phyloP scores from a whole-genome alignment of 2,888 invertebrate species.

The Heliconius aoede region DNA sequence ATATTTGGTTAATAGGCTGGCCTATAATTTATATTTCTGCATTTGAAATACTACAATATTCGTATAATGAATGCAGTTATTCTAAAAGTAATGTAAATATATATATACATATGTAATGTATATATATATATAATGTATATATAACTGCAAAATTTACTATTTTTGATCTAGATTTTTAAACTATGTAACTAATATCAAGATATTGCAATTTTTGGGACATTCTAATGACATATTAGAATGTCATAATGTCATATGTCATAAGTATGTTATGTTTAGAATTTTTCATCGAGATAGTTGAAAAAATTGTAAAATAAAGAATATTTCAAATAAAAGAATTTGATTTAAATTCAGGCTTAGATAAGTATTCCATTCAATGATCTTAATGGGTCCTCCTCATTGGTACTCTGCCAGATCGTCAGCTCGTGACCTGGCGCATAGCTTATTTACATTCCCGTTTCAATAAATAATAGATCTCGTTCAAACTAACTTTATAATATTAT shows the following conservation, averaged over 20 bases:
- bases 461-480: conserved; percentile 24
- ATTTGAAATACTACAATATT: background rate
- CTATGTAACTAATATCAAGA: too few relatives aligned
- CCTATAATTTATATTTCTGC: background rate
- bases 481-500: conserved; percentile 9
- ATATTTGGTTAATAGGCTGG: conserved; percentile 14
- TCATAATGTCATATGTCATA: too few relatives aligned
- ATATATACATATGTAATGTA: too few relatives aligned
- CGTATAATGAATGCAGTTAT: background rate
- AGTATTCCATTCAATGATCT: background rate
- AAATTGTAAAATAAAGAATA: background rate
- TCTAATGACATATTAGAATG: too few relatives aligned
- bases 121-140: too few relatives aligned
- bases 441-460: conserved; percentile 29
- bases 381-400: conserved; percentile 13
- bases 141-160: too few relatives aligned
- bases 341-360: conserved; percentile 4
- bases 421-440: conserved; percentile 20
- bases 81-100: background rate
- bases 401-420: background rate
- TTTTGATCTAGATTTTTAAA: too few relatives aligned
- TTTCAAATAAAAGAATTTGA: conserved; percentile 13
- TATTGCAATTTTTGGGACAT: too few relatives aligned
- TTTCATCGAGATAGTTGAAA: background rate
- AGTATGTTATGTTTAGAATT: too few relatives aligned